These are phyloP conservation scores for Adelosebastes latens DNA, from an alignment of 2,797 vertebrate genomes.

Conservation along the genomic window DNA sequence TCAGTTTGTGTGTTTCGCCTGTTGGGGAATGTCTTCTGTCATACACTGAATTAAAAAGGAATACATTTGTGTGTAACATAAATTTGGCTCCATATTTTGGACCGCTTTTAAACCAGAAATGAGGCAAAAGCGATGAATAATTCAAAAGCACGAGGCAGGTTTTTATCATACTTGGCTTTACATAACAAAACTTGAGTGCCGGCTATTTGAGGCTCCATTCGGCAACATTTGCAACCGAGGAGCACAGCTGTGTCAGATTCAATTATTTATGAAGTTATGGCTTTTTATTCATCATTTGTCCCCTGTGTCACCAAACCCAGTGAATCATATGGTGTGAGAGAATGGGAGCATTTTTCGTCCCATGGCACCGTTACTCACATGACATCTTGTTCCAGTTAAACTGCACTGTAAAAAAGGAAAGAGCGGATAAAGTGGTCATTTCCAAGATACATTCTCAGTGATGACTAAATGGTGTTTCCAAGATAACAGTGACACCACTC, in stretches of 20 bases:
- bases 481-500: background rate
- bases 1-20: background rate
- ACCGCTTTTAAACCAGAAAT: background rate
- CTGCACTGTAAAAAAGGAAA: background rate
- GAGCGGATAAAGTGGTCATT: background rate
- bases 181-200: slow-evolving; percentile 56
- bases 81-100: background rate
- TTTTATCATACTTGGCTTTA: slow-evolving; percentile 57
- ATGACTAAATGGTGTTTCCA: background rate
- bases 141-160: slow-evolving; percentile 39
- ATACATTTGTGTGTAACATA: background rate
- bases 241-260: slow-evolving; percentile 62
- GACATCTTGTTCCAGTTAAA: slow-evolving; percentile 59
- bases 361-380: slow-evolving; percentile 36
- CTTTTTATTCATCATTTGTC: slow-evolving; percentile 65
- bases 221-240: slow-evolving; percentile 36
- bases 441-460: background rate
- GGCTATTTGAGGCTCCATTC: slow-evolving; percentile 53
- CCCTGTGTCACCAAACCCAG: slow-evolving; percentile 51
- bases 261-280: slow-evolving; percentile 66
- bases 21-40: background rate
- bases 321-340: slow-evolving; percentile 47
- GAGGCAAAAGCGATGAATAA: slow-evolving; percentile 53
- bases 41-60: background rate
- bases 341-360: slow-evolving; percentile 42